These are phyloP conservation scores for Dyspetes luteomarginatus DNA, from an alignment of 2,888 invertebrate species.

Conservation along the genomic window DNA sequence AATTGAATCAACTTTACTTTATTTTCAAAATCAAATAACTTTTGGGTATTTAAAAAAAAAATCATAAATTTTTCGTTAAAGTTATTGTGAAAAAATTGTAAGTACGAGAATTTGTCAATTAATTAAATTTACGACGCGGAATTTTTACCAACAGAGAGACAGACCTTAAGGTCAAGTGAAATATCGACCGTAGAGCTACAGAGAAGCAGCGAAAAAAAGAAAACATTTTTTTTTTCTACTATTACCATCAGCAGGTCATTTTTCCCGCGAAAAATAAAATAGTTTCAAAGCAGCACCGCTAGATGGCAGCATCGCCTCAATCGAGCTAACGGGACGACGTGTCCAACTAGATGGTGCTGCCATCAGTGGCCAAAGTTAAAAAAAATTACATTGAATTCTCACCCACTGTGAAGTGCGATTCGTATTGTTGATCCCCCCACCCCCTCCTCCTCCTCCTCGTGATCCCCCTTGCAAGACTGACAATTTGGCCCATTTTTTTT, in stretches of 20 bases:
- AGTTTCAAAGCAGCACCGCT: not conserved
- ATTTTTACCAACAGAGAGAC: too few species aligned
- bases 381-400: conserved; percentile 16
- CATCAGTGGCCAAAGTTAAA: conserved; percentile 13
- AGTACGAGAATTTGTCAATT: too few species aligned
- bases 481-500: not conserved
- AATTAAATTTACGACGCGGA: too few species aligned
- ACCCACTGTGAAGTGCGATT: conserved; percentile 1
- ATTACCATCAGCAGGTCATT: not conserved
- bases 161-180: too few species aligned
- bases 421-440: conserved; percentile 18
- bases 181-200: too few species aligned
- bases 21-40: too few species aligned
- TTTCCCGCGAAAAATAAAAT: not conserved
- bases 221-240: not conserved
- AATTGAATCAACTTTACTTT: too few species aligned
- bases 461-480: too few species aligned
- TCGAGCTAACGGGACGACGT: conserved; percentile 38
- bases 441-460: too few species aligned
- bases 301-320: not conserved
- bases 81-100: too few species aligned
- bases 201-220: not conserved
- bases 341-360: conserved; percentile 61
- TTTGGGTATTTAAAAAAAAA: too few species aligned
- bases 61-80: too few species aligned